Percentiles rank a stretch among this genome's conserved stretches.
Evolutionary conservation across 2,113 vertebrate species (phyloP).

Genomic region (Copsychus sechellarum): DNA sequence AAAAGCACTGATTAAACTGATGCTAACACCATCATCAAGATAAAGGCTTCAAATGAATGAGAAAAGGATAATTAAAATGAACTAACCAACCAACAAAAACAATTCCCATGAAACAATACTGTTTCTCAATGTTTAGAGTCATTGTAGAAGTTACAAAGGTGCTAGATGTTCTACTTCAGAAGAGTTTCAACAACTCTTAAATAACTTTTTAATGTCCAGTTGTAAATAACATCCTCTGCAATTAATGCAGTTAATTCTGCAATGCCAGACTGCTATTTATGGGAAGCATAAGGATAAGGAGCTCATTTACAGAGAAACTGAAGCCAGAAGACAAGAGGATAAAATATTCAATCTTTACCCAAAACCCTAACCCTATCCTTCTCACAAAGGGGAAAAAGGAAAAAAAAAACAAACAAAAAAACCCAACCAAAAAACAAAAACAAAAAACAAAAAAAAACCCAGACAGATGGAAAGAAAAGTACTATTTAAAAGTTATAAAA

Average conservation of each 20-base stretch:
- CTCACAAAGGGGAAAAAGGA: neutral
- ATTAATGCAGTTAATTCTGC: neutral
- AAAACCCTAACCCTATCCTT: neutral
- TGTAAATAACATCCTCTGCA: neutral
- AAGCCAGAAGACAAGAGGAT: neutral
- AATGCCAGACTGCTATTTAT: neutral
- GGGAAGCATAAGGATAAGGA: neutral
- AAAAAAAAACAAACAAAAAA: neutral
- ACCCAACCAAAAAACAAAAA: too few species aligned
- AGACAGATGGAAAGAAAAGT: neutral
- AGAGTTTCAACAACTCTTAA: neutral
- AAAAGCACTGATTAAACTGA: neutral
- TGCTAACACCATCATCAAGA: neutral
- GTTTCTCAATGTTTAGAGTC: neutral
- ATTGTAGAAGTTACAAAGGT: neutral
- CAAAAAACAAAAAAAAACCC: too few species aligned
- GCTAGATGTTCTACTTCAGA: neutral
- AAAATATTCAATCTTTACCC: neutral
- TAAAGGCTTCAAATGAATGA: neutral
- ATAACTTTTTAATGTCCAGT: neutral
- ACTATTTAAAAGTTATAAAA: neutral
- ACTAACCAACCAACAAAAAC: neutral
- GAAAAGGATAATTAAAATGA: neutral
- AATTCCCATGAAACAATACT: neutral
- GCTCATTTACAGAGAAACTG: neutral